A percentile compares a stretch with the other conserved stretches of the same genome.
Conservation (phyloP, 1,140 invertebrate species). For the Polyergus mexicanus region DNA sequence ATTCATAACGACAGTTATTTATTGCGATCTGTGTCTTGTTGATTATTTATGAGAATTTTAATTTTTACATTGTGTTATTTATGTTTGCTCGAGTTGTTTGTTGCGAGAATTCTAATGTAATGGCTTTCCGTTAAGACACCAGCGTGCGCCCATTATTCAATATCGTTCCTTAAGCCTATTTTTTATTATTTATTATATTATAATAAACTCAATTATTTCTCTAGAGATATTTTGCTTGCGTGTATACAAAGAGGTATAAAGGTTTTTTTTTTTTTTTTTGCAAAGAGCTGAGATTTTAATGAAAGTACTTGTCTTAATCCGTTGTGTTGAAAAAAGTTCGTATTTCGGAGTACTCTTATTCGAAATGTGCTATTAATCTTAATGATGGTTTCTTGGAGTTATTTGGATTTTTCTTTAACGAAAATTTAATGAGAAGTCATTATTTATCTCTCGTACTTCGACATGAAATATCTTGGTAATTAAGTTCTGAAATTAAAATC, state of each 20-base stretch:
- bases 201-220: not conserved
- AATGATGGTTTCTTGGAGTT: not conserved
- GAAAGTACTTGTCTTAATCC: not conserved
- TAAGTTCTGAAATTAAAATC: slow-evolving; percentile 41
- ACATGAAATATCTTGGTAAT: slow-evolving; percentile 13
- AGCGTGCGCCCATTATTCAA: too few species aligned
- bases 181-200: too few species aligned
- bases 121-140: too few species aligned
- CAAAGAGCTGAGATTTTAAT: not conserved
- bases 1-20: too few species aligned
- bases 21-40: too few species aligned
- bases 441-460: not conserved
- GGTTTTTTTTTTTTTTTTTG: not conserved
- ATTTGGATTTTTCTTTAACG: not conserved
- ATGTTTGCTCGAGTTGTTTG: too few species aligned
- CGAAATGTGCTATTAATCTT: not conserved
- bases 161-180: too few species aligned
- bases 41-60: too few species aligned
- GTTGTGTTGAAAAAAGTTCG: not conserved
- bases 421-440: slow-evolving; percentile 24
- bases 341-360: not conserved
- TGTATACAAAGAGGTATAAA: not conserved
- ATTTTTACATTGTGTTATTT: too few species aligned
- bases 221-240: not conserved
- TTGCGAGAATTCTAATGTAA: too few species aligned